Evolutionary conservation across 2,888 invertebrate genomes (phyloP).

Genomic region (Anagyrus pseudococci): DNA sequence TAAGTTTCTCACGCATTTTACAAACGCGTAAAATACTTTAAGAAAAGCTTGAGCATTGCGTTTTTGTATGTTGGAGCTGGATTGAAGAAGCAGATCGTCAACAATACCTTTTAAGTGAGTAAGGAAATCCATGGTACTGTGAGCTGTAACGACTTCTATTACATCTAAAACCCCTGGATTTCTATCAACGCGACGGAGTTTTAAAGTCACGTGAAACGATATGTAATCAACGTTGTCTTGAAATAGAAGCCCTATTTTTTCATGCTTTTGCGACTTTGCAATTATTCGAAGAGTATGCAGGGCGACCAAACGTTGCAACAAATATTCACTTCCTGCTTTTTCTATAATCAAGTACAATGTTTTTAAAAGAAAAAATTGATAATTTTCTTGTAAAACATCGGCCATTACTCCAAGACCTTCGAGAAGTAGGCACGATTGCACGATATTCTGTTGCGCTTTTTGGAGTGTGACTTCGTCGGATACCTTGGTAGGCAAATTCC

Average conservation of each 20-base stretch:
- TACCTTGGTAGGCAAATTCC: conserved; percentile 52
- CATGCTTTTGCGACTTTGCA: conserved; percentile 67
- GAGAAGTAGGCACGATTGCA: conserved; percentile 71
- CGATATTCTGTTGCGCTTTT: conserved; percentile 70
- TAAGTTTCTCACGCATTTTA: conserved; percentile 70
- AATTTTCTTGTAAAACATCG: conserved; percentile 63
- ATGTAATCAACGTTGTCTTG: conserved; percentile 76
- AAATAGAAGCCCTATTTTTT: conserved; percentile 68
- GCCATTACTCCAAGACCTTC: conserved; percentile 77
- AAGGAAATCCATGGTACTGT: conserved; percentile 71
- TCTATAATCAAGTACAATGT: conserved; percentile 74
- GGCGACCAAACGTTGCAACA: conserved; percentile 70
- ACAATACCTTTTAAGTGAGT: conserved; percentile 74
- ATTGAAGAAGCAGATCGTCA: conserved; percentile 70
- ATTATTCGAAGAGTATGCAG: conserved; percentile 67
- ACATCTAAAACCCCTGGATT: conserved; percentile 75
- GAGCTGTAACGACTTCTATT: conserved; percentile 74
- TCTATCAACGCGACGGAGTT: conserved; percentile 69
- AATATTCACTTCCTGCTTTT: conserved; percentile 75
- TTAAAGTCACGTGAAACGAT: conserved; percentile 72
- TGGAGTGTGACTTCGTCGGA: conserved; percentile 46
- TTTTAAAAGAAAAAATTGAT: conserved; percentile 70
- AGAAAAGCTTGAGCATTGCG: conserved; percentile 70
- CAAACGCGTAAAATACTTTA: conserved; percentile 75
- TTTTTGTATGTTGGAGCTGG: conserved; percentile 68